These are phyloP conservation scores for Heliconius charithonia DNA, from an alignment of 2,888 invertebrate species.

Conservation along the genomic window DNA sequence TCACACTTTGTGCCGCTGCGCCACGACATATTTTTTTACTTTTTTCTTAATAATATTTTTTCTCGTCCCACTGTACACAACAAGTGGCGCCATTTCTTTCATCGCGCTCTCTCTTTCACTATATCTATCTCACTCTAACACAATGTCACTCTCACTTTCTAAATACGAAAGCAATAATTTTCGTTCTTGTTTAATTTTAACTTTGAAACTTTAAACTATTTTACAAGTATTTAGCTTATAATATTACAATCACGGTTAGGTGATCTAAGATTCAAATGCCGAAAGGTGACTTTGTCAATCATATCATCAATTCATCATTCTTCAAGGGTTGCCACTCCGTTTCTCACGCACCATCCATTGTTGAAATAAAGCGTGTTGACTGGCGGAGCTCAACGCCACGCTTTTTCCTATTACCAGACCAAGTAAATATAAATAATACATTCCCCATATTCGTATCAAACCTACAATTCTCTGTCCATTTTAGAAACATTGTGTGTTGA, in stretches of 20 bases:
- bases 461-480: too few species aligned
- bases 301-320: too few species aligned
- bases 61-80: constrained; percentile 48
- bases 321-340: neutral
- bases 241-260: too few species aligned
- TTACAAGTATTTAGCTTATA: neutral
- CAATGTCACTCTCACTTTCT: constrained; percentile 56
- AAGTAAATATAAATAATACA: neutral
- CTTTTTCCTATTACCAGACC: neutral
- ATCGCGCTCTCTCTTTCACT: constrained; percentile 50
- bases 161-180: constrained; percentile 32
- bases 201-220: neutral
- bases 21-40: too few species aligned
- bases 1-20: too few species aligned
- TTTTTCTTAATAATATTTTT: constrained; percentile 5
- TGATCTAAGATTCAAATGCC: too few species aligned
- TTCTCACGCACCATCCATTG: neutral
- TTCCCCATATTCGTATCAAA: too few species aligned
- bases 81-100: constrained; percentile 61
- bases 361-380: neutral
- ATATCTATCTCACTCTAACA: constrained; percentile 47
- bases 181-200: constrained; percentile 20
- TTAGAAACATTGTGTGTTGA: too few species aligned
- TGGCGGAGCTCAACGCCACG: neutral
- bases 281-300: too few species aligned